Percentiles rank a stretch among this genome's conserved stretches.
These are phyloP conservation scores for Gymnothorax reevesii DNA, from an alignment of 2,797 vertebrate species.

Conservation along the genomic window DNA sequence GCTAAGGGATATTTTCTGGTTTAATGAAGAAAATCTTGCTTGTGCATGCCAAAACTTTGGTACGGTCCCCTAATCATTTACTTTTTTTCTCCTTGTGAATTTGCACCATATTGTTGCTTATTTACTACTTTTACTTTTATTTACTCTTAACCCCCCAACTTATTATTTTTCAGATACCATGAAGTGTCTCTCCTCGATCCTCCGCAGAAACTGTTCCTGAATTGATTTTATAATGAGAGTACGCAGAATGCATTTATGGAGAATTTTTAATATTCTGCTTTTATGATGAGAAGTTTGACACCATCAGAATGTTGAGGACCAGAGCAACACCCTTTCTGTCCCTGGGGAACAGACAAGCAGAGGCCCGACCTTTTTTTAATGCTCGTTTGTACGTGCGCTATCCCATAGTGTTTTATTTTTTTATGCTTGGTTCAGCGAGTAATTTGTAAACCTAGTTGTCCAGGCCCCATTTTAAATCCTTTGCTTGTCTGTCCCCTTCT, in stretches of 20 bases:
- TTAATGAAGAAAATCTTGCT: not conserved
- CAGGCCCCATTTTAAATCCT: constrained; percentile 44
- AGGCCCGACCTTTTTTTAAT: constrained; percentile 34
- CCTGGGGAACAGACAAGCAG: not conserved
- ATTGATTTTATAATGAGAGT: constrained; percentile 53
- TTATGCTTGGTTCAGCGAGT: constrained; percentile 48
- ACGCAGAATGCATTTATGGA: constrained; percentile 20
- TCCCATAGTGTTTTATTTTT: constrained; percentile 48
- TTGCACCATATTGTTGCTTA: not conserved
- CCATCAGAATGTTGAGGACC: constrained; percentile 48
- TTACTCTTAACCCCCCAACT: not conserved
- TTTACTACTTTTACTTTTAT: not conserved
- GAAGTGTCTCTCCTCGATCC: constrained; percentile 84
- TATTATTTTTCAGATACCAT: constrained; percentile 75
- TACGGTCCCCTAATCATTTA: not conserved
- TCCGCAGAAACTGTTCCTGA: constrained; percentile 79
- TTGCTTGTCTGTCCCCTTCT: constrained; percentile 40
- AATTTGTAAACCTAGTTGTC: constrained; percentile 52
- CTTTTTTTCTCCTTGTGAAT: not conserved
- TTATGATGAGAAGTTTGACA: constrained; percentile 29
- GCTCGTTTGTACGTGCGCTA: constrained; percentile 60
- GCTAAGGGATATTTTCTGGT: not conserved
- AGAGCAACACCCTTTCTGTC: constrained; percentile 38
- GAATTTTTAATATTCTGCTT: constrained; percentile 43
- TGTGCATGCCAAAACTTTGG: not conserved